phyloP scores from a whole-genome alignment of 2,113 vertebrate species.

The Podocnemis expansa region DNA sequence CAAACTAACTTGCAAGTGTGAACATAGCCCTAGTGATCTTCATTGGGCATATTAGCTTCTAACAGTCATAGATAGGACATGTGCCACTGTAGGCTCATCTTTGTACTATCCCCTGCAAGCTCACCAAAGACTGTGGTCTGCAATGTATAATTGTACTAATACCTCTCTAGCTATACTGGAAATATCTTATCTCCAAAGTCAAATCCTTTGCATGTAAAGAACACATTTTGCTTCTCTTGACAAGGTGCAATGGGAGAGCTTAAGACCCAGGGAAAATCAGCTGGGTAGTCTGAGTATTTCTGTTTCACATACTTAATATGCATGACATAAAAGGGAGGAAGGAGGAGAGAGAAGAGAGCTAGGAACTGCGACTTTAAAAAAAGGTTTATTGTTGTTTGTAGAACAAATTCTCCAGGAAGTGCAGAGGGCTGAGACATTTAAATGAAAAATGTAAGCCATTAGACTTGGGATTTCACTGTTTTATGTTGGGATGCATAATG shows the following conservation, averaged over 20 bases:
- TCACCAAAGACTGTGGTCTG: too few species aligned
- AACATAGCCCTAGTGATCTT: too few species aligned
- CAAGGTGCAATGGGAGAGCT: background rate
- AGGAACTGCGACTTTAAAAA: background rate
- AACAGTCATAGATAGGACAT: too few species aligned
- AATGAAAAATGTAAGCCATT: background rate
- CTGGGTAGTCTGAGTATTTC: background rate
- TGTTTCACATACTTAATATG: background rate
- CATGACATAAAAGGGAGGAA: background rate
- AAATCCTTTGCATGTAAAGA: accelerated
- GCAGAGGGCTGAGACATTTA: background rate
- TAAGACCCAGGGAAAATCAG: accelerated
- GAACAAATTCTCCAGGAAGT: background rate
- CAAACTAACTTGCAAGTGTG: too few species aligned
- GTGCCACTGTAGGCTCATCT: too few species aligned
- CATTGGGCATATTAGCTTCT: too few species aligned
- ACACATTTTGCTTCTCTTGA: background rate
- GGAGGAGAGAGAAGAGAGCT: background rate
- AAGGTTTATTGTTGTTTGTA: background rate
- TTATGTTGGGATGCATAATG: background rate
- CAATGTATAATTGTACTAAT: too few species aligned
- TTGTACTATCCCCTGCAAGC: too few species aligned
- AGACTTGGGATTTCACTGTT: background rate
- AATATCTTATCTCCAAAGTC: accelerated
- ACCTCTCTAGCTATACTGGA: too few species aligned